Evolutionary conservation across 2,113 vertebrate genomes (phyloP), one percentile per base, ranked within the genome.

Genomic region (Vimba vimba): DNA sequence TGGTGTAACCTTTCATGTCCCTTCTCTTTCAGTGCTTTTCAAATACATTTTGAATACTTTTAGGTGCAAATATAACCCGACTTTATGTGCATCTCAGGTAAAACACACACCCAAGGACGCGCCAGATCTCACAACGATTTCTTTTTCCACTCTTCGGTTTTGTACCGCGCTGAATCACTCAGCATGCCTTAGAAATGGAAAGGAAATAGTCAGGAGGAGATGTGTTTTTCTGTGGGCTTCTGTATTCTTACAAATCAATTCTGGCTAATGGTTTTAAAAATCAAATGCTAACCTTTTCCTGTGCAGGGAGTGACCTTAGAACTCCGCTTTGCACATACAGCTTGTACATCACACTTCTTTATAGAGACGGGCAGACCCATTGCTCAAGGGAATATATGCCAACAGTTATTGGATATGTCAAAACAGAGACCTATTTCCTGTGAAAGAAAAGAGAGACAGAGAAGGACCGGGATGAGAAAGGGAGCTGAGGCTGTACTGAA

Each of bases 261-360:
- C 86, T 86, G 69, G 71, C 76, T 89, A 87, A 89, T 90, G 89
- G 87, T 85, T 88, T 89, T 90, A 85, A 85, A 89, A 88, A 86
- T 90, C 83, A 86, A 88, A 87, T 59, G 66, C 88, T 90, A 90
- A 92, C 90, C 91, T 92, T 91, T 92, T 88, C 83, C 83, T 89
- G 86, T 82, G 83, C 81, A 84, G 66, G 83, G 81, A 84, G 83
- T 89, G 91, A 89, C 90, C 89, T 86, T 87, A 89, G 74, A 74
- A 82, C 86, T 80, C 73, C 77, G 79, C 86, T 91, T 89, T 88
- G 86, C 88, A 87, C 85, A 85, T 52, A 86, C 73, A 84, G 87
- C 86, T 87, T 86, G 90, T 91, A 90, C 89, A 90, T 88, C 85
- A 81, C 85, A 89, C 59, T 84, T 89, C 85, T 88, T 90, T 88